Conservation (phyloP, 2,113 vertebrate genomes). For the Noctilio leporinus region DNA sequence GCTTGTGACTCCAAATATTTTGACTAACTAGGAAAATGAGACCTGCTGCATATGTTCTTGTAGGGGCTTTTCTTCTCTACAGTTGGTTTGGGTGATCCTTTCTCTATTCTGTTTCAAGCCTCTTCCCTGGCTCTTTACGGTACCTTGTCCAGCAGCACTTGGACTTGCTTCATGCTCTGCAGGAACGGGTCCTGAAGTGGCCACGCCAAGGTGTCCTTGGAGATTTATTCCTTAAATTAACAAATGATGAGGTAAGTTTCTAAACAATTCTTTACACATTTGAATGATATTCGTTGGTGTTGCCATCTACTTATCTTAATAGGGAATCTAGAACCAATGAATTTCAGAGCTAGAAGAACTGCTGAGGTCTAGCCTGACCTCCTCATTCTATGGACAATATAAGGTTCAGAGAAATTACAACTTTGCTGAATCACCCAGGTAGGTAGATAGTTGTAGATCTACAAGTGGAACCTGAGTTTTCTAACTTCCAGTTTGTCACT, state of each 20-base stretch:
- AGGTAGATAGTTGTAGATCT: neutral
- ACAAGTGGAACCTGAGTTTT: neutral
- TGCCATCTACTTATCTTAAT: neutral
- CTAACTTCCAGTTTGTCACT: neutral
- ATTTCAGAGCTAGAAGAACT: neutral
- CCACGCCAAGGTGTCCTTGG: slow-evolving; percentile 96
- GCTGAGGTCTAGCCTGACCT: neutral
- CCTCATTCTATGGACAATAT: neutral
- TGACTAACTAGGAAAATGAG: neutral
- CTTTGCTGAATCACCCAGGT: neutral
- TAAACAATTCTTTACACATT: neutral
- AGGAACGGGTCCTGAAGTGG: slow-evolving; percentile 92
- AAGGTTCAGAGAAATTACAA: neutral
- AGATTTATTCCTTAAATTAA: slow-evolving; percentile 95
- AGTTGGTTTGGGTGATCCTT: slow-evolving; percentile 42
- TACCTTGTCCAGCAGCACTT: slow-evolving; percentile 97
- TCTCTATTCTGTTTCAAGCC: slow-evolving; percentile 76
- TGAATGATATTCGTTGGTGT: neutral
- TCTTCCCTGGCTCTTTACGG: slow-evolving; percentile 92
- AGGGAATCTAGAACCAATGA: neutral
- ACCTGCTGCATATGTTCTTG: neutral
- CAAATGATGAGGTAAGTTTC: slow-evolving; percentile 89
- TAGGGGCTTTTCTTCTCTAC: neutral
- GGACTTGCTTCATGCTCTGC: slow-evolving; percentile 92
- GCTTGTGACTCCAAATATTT: neutral